Evolutionary conservation across 2,797 vertebrate species (phyloP).

Genomic region (Anguilla anguilla): DNA sequence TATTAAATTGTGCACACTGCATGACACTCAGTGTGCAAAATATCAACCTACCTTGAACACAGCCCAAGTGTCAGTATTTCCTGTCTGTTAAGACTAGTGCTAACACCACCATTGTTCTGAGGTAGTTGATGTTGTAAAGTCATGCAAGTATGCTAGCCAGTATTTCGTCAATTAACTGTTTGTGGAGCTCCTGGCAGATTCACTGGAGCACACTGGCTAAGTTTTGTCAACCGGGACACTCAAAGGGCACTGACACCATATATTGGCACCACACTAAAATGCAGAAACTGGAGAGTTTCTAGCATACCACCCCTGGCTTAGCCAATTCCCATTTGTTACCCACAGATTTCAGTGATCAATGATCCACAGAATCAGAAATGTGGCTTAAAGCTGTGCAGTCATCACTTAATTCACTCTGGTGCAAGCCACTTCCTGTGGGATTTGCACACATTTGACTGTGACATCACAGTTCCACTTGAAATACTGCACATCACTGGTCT

Average conservation of each 20-base stretch:
- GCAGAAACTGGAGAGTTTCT: not conserved
- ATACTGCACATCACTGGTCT: not conserved
- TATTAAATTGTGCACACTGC: too few species aligned
- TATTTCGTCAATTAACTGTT: not conserved
- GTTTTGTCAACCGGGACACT: not conserved
- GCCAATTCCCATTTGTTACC: not conserved
- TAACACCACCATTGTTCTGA: not conserved
- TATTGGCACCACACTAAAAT: not conserved
- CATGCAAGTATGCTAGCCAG: too few species aligned
- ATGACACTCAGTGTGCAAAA: too few species aligned
- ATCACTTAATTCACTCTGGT: not conserved
- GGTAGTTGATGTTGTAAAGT: not conserved
- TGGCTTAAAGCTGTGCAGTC: not conserved
- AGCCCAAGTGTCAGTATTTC: too few species aligned
- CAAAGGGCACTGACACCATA: not conserved
- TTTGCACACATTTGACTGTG: not conserved
- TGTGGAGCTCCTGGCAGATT: not conserved
- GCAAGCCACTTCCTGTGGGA: not conserved
- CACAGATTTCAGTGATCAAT: not conserved
- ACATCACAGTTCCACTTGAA: not conserved
- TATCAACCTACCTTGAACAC: too few species aligned
- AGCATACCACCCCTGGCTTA: not conserved
- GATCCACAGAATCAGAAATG: not conserved
- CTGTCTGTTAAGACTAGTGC: too few species aligned
- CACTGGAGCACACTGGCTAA: not conserved